Base-by-base conservation (phyloP, 2,113 vertebrate species). In the Percina caprodes region DNA sequence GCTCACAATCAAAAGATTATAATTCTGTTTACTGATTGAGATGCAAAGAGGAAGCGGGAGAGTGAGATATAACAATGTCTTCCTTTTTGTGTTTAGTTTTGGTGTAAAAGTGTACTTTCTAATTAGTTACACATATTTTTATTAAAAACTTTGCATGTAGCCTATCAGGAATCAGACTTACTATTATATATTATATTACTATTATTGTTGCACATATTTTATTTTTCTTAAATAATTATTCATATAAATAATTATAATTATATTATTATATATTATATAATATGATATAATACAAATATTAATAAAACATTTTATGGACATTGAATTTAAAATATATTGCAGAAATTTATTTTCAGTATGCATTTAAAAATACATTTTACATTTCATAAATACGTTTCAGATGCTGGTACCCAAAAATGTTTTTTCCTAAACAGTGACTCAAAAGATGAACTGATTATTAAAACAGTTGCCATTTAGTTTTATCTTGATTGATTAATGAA, bases 1-100 rank as follows among this genome's bases (percentile, higher is more conserved):
- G 46, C 90, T 95, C 89, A 91, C 93, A 93, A 94, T 95, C 95
- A 94, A 94, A 93, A 91, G 94, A 94, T 95, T 95, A 93, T 90
- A 90, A 92, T 74, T 80, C 49, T 63, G 88, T 48, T 86, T 87
- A 79, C 81, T 78, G 85, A 74, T 56, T 79, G 69, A 65, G 69
- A 83, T 46, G 77, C 71, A 79, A 62, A 86, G 63, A 35, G 66
- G 18, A 66, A 54, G 74, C 65, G 55, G 18, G 67, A 55, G 62
- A 61, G 39, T 8, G 30, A 74, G 65, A 86, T 75, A 77, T 78
- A 84, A 82, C 54, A 35, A 66, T 51, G 70, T 19, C 14, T 60
- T 0, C 46, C 1, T 70, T 74, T 61, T 52, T 48, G n/a, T 75
- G 6, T 46, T 56, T 61, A 9, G 4, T 46, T 56, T 61, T 71